Percentiles rank a stretch among this genome's conserved stretches.
Evolutionary conservation across 2,797 vertebrate genomes (phyloP).

Genomic region (Mormyrus proboscirostris): DNA sequence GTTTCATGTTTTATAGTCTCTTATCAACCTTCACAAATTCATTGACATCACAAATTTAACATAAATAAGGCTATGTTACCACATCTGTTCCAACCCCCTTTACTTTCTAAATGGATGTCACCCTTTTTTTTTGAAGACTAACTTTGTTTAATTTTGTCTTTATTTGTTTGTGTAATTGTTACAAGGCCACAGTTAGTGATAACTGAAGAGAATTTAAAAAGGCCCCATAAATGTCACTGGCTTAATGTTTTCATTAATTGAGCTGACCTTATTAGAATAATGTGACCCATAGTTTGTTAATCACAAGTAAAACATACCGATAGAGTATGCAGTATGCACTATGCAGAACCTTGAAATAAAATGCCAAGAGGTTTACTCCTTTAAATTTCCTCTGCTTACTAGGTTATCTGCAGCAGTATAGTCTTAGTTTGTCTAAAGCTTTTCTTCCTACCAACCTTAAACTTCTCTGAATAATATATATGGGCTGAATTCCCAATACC

Average conservation of each 20-base stretch:
- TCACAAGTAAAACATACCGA: background rate
- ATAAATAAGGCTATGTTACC: background rate
- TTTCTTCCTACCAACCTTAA: background rate
- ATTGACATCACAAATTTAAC: background rate
- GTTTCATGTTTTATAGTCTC: background rate
- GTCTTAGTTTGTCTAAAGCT: background rate
- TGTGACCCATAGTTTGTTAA: background rate
- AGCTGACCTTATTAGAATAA: background rate
- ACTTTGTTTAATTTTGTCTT: background rate
- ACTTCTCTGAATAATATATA: background rate
- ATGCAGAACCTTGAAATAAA: background rate
- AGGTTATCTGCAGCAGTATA: background rate
- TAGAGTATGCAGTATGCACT: background rate
- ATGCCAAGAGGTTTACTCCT: background rate
- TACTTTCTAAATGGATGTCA: background rate
- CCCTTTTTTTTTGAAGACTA: background rate
- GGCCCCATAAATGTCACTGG: background rate
- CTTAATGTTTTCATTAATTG: background rate
- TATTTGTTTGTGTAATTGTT: background rate
- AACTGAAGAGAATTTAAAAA: constrained; percentile 1
- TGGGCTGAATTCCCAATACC: background rate
- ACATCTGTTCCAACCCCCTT: background rate
- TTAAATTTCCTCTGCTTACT: background rate
- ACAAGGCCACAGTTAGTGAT: background rate
- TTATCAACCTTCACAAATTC: background rate